A percentile compares a stretch with the other conserved stretches of the same genome.
These are phyloP conservation scores for Mustelus asterias DNA, from an alignment of 2,113 vertebrate genomes.

Conservation along the genomic window DNA sequence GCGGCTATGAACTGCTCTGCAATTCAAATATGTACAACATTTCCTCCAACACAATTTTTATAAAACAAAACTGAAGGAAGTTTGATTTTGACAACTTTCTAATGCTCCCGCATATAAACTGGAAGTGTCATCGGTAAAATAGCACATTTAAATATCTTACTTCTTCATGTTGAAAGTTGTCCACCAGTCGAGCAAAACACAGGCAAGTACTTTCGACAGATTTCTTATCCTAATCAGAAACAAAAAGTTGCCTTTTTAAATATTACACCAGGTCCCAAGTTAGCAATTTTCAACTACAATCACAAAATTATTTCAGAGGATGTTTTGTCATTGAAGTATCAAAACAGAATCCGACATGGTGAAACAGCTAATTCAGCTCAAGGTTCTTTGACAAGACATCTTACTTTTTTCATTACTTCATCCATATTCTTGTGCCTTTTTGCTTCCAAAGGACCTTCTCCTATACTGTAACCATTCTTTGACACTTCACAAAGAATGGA, in stretches of 20 bases:
- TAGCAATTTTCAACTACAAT: background rate
- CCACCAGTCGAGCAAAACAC: conserved; percentile 95
- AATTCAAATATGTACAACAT: background rate
- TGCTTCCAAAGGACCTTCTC: background rate
- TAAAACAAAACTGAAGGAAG: background rate
- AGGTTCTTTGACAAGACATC: background rate
- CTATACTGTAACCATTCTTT: too few species aligned
- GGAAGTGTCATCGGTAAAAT: background rate
- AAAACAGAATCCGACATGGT: background rate
- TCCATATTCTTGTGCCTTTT: background rate
- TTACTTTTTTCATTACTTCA: too few species aligned
- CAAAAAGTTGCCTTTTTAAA: background rate
- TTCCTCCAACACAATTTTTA: background rate
- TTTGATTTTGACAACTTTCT: background rate
- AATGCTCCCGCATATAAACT: background rate
- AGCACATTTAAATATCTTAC: conserved; percentile 51
- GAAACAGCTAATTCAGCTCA: background rate
- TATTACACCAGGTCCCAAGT: background rate
- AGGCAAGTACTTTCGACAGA: conserved; percentile 99
- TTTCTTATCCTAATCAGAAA: conserved; percentile 81
- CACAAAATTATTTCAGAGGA: background rate
- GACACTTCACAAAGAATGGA: background rate
- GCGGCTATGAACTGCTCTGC: background rate
- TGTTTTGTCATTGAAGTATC: background rate
- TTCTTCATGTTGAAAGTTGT: conserved; percentile 99